phyloP scores from a whole-genome alignment of 2,888 invertebrate genomes.

The Stenolophus ochropezus region DNA sequence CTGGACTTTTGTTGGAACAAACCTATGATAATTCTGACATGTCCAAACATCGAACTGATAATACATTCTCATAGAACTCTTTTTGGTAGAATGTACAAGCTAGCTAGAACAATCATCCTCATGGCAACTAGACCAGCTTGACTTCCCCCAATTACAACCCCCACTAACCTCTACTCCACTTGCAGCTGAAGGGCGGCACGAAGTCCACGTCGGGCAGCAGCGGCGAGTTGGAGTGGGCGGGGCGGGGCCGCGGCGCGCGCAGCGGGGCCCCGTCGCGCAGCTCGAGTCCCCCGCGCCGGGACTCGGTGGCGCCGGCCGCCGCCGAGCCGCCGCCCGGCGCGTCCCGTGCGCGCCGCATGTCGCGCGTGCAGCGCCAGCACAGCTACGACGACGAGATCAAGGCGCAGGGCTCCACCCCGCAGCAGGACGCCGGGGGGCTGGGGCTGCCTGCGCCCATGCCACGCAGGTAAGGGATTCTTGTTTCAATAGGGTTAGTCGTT shows the following conservation, averaged over 20 bases:
- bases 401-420: slow-evolving; percentile 70
- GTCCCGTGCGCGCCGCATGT: slow-evolving; percentile 76
- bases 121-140: slow-evolving; percentile 76
- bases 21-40: no score
- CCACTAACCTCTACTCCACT: slow-evolving; percentile 68
- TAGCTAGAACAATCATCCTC: slow-evolving; percentile 77
- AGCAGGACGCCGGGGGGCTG: slow-evolving; percentile 76
- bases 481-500: no score
- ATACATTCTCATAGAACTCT: slow-evolving; percentile 78
- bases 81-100: slow-evolving; percentile 73
- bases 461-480: slow-evolving; percentile 76
- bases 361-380: slow-evolving; percentile 82
- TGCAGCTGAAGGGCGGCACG: slow-evolving; percentile 81
- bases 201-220: slow-evolving; percentile 74
- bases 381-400: slow-evolving; percentile 89
- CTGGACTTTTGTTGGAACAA: no score
- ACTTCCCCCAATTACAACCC: slow-evolving; percentile 78
- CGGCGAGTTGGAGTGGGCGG: slow-evolving; percentile 76
- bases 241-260: slow-evolving; percentile 75
- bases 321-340: slow-evolving; percentile 70
- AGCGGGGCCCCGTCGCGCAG: slow-evolving; percentile 80
- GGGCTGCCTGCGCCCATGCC: slow-evolving; percentile 85
- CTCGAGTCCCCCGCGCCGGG: slow-evolving; percentile 76
- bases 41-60: slow-evolving; percentile 78
- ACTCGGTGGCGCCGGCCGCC: slow-evolving; percentile 73